Conservation (phyloP, 1,140 invertebrate genomes). For the Ceratosolen solmsi region DNA sequence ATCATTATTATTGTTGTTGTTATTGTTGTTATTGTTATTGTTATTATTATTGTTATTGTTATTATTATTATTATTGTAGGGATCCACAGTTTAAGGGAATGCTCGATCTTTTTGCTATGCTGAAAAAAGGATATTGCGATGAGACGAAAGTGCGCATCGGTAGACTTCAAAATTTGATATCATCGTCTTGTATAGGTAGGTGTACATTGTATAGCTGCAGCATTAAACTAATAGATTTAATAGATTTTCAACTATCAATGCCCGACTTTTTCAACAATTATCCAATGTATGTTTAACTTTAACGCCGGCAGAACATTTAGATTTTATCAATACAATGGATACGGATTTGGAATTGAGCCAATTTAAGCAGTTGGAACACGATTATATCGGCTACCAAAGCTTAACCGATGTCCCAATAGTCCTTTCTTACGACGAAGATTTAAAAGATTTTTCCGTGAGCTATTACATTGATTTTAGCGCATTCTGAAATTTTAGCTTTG, state of each 20-base stretch:
- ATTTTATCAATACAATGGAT: conserved; percentile 90
- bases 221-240: conserved; percentile 23
- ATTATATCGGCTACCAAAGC: conserved; percentile 95
- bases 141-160: conserved; percentile 96
- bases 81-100: conserved; percentile 98
- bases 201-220: too few species aligned
- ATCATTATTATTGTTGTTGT: too few species aligned
- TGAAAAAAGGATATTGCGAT: conserved; percentile 97
- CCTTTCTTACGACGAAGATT: conserved; percentile 80
- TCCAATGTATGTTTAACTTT: conserved; percentile 46
- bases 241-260: neutral
- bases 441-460: conserved; percentile 77
- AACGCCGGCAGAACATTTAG: conserved; percentile 85
- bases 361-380: conserved; percentile 92
- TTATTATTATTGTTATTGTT: too few species aligned
- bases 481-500: neutral
- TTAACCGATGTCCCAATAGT: conserved; percentile 96
- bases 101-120: conserved; percentile 95
- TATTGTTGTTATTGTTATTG: too few species aligned
- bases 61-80: too few species aligned
- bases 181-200: conserved; percentile 91
- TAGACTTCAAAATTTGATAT: conserved; percentile 94
- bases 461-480: too few species aligned
- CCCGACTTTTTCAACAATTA: neutral
- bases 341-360: conserved; percentile 82